Evolutionary conservation across 2,113 vertebrate species (phyloP), one percentile per base, ranked within the genome.

Genomic region (Mastomys natalensis): DNA sequence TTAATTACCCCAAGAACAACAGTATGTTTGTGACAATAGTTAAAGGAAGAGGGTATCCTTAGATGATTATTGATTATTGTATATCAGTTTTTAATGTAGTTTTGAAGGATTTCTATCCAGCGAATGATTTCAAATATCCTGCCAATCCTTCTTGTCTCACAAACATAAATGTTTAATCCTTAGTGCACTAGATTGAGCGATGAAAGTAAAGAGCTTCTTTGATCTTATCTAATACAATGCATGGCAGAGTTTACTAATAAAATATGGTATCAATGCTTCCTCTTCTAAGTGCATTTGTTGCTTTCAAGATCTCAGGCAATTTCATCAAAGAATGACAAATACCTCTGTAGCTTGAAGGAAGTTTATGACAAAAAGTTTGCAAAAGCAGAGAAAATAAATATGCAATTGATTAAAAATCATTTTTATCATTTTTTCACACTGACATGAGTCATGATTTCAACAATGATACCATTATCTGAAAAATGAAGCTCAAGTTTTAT

Each of bases 371-470:
- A 48, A 73, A 64, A 58, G 8, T 51, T 85, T 78, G 4, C 31
- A 76, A 85, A 96, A 64, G 55, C 62, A 89, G 10, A 60, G 16
- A 64, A 93, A 90, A 51, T 37, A 93, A 88, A 51, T 37, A 76
- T 66, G 74, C 29, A 76, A 24, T 12, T 62, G 16, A 93, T 70
- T 34, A 31, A 58, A 43, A 87, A 10, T 34, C 40, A 31, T 94
- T 88, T 37, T 55, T 37, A 3, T 84, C 17, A 29, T 72, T 92
- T 8, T 55, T 51, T 40, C 45, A 43, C 24, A 68, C 5, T 51
- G 31, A 43, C 34, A 68, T n/a, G 24, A 0, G 80, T 15, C 0
- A 2, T 90, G 34, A 29, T 51, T 37, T 26, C 55, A 66, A 62
- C 2, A 76, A 11, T 68, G 77, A 58, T 3, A 70, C 2, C 17